A percentile compares a stretch with the other conserved stretches of the same genome.
Evolutionary conservation across 2,888 invertebrate genomes (phyloP).

Genomic region (Hylaea fasciaria): DNA sequence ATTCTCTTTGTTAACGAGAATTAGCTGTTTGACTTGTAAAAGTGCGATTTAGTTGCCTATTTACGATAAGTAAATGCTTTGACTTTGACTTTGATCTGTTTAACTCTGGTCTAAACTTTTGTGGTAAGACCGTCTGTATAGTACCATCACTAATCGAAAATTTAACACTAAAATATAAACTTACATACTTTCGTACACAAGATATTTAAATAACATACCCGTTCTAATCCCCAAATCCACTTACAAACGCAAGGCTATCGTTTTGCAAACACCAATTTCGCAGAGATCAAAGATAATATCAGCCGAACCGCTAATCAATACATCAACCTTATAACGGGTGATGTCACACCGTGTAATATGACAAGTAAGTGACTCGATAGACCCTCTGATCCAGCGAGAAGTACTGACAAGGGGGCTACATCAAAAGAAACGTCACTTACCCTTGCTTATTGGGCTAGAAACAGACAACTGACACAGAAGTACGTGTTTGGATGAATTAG

Average conservation of each 20-base stretch:
- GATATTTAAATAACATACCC: too few species aligned
- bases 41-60: too few species aligned
- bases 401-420: conserved; percentile 22
- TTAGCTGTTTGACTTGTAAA: too few species aligned
- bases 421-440: conserved; percentile 12
- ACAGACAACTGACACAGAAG: background rate
- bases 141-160: too few species aligned
- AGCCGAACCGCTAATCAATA: conserved; percentile 26
- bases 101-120: too few species aligned
- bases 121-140: too few species aligned
- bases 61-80: too few species aligned
- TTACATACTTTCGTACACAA: too few species aligned
- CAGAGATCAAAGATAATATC: conserved; percentile 27
- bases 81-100: too few species aligned
- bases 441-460: conserved; percentile 19
- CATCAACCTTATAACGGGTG: conserved; percentile 21
- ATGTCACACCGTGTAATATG: conserved; percentile 24
- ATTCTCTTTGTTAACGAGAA: too few species aligned
- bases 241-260: conserved; percentile 11
- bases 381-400: conserved; percentile 18
- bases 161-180: too few species aligned
- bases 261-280: conserved; percentile 22
- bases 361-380: conserved; percentile 18
- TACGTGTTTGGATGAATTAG: background rate
- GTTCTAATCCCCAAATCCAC: background rate